Base-by-base conservation (phyloP, 2,888 invertebrate genomes). In the Zele albiditarsus region DNA sequence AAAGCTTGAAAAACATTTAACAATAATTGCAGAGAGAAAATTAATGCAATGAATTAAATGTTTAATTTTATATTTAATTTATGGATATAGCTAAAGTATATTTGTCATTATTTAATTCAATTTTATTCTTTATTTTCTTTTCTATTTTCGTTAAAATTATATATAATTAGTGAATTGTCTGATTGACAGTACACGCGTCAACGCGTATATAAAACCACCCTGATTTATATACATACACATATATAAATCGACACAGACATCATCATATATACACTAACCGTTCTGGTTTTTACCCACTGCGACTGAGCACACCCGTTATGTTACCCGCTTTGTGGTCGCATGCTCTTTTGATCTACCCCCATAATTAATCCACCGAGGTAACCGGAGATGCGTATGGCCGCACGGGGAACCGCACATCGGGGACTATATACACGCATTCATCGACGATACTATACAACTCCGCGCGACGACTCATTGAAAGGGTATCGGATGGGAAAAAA, bases 361-460 rank as follows among this genome's bases (percentile, higher is more conserved):
- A 86, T 88, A 88, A 88, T 88, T 88, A 88, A 88, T 88, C 88
- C 87, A 82, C 83, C 84, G 86, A 86, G 85, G 88, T 88, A 88
- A 88, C 87, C 84, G 84, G 88, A 88, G 88, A 88, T 83, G 83
- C 84, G 85, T 86, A 86, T 85, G 84, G 78, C 84, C 84, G 82
- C 84, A 84, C 83, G 78, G 82, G 85, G 86, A 84, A 81, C 73
- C 60, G 73, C 53, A 53, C 53, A 53, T 53, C 71, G 53, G 68
- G 75, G 75, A 70, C 77, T 78, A 63, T 78, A 63, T 53, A 67
- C 70, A 68, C 42, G 71, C 82, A 85, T 87, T 87, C 86, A 85
- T 78, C 82, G 81, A 81, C 83, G 79, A 83, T 83, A 83, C 84
- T 82, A 80, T 77, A 79, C 71, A 72, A 49, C 75, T 68, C 75